These are phyloP conservation scores for Drosophila repletoides DNA, from an alignment of 1,140 invertebrate genomes.

Conservation along the genomic window DNA sequence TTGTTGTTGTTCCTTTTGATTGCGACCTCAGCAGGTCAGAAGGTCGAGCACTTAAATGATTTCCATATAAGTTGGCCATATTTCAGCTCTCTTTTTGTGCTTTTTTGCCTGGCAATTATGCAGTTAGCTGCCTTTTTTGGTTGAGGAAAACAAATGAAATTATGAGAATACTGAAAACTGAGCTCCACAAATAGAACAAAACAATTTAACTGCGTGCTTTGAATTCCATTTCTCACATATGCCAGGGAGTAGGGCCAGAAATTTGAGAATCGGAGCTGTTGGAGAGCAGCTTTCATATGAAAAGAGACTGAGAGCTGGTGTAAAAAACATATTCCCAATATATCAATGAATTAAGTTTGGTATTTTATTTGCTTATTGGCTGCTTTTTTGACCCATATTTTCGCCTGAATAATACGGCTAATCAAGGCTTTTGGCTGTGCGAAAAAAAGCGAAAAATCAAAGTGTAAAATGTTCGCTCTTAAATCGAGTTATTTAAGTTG, in stretches of 20 bases:
- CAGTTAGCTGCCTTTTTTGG: constrained; percentile 9
- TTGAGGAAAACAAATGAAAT: not conserved
- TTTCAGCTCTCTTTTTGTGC: not conserved
- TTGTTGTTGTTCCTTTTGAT: too few species aligned
- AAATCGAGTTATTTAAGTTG: constrained; percentile 19
- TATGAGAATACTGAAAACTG: not conserved
- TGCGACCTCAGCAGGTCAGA: constrained; percentile 22
- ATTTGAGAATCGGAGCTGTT: too few species aligned
- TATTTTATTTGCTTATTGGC: too few species aligned
- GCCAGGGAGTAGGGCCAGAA: too few species aligned
- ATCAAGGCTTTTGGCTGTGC: constrained; percentile 18
- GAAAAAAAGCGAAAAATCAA: not conserved
- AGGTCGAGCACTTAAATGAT: constrained; percentile 17
- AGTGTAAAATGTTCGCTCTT: not conserved
- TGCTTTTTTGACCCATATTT: constrained; percentile 32
- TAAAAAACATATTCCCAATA: too few species aligned
- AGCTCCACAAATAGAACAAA: too few species aligned
- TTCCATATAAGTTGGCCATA: constrained; percentile 6
- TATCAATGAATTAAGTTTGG: too few species aligned
- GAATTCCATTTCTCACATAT: too few species aligned
- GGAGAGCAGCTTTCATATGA: too few species aligned
- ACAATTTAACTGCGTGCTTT: too few species aligned
- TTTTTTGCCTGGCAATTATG: constrained; percentile 19
- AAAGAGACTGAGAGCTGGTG: too few species aligned
- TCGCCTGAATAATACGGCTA: constrained; percentile 17